Percentiles rank a stretch among this genome's conserved stretches.
Conservation (phyloP, 2,797 vertebrate genomes). For the Lophotriccus pileatus region DNA sequence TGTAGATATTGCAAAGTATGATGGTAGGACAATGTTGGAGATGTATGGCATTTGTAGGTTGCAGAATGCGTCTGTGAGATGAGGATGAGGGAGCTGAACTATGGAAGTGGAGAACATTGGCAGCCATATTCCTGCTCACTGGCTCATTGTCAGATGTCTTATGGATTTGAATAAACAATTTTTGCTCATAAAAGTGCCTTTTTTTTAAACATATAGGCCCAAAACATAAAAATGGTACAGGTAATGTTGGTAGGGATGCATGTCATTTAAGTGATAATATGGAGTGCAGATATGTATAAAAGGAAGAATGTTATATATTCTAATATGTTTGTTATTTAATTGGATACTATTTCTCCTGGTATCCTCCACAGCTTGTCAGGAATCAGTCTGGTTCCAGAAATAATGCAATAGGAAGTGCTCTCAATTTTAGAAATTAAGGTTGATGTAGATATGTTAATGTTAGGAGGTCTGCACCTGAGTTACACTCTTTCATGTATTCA, state of each 20-base stretch:
- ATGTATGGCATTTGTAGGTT: neutral
- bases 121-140: neutral
- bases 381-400: neutral
- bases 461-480: neutral
- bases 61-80: neutral
- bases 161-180: neutral
- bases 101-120: neutral
- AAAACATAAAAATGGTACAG: neutral
- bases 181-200: neutral
- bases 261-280: neutral
- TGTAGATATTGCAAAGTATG: neutral
- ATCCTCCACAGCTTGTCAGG: neutral
- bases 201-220: neutral
- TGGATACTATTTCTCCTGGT: neutral
- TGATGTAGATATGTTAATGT: neutral
- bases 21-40: neutral
- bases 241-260: neutral
- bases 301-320: neutral
- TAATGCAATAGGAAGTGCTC: neutral
- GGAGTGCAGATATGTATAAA: neutral
- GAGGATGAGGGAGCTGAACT: neutral
- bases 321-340: neutral
- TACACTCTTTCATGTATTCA: neutral
- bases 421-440: neutral
- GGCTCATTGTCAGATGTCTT: neutral